phyloP scores from a whole-genome alignment of 1,140 invertebrate species.

The Calephelis nemesis region DNA sequence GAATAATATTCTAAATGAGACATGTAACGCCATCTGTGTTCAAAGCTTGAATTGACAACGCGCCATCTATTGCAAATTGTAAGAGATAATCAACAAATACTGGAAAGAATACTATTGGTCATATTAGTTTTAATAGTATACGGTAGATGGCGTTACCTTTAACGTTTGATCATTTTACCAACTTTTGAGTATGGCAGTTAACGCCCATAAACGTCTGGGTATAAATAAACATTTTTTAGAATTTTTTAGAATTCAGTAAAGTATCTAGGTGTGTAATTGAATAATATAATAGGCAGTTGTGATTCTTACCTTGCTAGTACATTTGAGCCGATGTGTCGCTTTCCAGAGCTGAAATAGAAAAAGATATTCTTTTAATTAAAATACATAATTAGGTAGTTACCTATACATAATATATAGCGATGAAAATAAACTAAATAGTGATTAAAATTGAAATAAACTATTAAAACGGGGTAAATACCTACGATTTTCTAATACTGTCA shows the following conservation, averaged over 20 bases:
- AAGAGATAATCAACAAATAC: not conserved
- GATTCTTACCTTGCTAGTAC: constrained; percentile 88
- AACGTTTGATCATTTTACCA: too few relatives aligned
- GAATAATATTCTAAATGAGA: constrained; percentile 15
- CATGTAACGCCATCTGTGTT: constrained; percentile 49
- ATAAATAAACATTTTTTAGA: too few relatives aligned
- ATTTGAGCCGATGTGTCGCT: constrained; percentile 88
- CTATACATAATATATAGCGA: too few relatives aligned
- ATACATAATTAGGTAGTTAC: not conserved
- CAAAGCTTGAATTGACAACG: constrained; percentile 6
- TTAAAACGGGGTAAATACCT: too few relatives aligned
- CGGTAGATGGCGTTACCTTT: constrained; percentile 49
- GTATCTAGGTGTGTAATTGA: not conserved
- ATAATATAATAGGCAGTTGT: constrained; percentile 29
- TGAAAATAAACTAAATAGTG: too few relatives aligned
- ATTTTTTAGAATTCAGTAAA: not conserved
- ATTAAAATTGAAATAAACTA: too few relatives aligned
- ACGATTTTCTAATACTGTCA: too few relatives aligned
- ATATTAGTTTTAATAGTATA: constrained; percentile 5
- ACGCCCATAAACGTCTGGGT: too few relatives aligned
- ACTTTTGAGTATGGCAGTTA: too few relatives aligned
- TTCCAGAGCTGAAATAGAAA: constrained; percentile 84
- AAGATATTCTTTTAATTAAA: constrained; percentile 26
- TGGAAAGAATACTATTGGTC: too few relatives aligned
- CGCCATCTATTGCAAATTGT: constrained; percentile 35